Percentiles rank a stretch among this genome's conserved stretches.
phyloP scores from a whole-genome alignment of 2,797 vertebrate genomes.

The Gallinago nigripennis region DNA sequence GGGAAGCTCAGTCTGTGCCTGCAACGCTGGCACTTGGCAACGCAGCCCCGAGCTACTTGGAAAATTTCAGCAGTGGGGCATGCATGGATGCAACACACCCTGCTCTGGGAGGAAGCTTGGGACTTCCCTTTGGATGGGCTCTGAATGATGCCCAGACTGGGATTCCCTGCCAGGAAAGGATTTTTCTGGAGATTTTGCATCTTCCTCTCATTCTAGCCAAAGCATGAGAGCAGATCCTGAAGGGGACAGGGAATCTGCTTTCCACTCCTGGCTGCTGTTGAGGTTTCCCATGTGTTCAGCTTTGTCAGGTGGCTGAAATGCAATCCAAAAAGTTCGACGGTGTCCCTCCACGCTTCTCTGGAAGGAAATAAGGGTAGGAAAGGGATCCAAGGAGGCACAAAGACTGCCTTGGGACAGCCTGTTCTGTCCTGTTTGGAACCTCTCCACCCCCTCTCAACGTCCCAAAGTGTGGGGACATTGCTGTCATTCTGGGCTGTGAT shows the following conservation, averaged over 20 bases:
- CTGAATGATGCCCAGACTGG: neutral
- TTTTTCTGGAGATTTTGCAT: neutral
- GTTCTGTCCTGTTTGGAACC: neutral
- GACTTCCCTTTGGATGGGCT: slow-evolving; percentile 11
- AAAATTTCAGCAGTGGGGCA: neutral
- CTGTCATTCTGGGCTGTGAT: neutral
- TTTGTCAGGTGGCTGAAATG: neutral
- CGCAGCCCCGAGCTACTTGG: neutral
- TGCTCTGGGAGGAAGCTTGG: neutral
- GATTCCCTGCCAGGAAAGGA: neutral
- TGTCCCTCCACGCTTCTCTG: neutral
- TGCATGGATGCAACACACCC: neutral
- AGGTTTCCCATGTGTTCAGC: neutral
- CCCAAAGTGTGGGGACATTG: neutral
- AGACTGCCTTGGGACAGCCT: neutral
- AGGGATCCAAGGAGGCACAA: neutral
- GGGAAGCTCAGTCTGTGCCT: neutral
- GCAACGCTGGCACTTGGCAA: neutral
- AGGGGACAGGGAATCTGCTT: neutral
- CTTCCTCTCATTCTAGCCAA: neutral
- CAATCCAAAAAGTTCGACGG: neutral
- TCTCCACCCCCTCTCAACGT: neutral
- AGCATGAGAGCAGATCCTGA: neutral
- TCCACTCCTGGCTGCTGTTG: slow-evolving; percentile 8
- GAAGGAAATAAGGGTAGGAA: neutral